Conservation (phyloP, 1,140 invertebrate genomes). For the Heliconius hewitsoni region DNA sequence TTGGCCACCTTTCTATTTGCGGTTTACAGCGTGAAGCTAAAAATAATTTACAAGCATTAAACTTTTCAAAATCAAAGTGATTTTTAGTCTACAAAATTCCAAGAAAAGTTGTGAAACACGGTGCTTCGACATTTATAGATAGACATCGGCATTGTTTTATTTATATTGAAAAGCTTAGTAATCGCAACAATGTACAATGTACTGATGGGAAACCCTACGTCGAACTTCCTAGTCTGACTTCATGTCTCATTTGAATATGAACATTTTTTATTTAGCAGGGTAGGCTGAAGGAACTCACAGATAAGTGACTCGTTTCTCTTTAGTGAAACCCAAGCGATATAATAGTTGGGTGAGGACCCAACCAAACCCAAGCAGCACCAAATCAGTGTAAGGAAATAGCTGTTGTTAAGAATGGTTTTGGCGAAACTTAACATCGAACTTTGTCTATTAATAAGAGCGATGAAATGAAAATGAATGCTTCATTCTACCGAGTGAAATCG, state of each 20-base stretch:
- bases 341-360: too few species aligned
- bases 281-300: too few species aligned
- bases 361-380: too few species aligned
- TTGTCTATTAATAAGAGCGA: too few species aligned
- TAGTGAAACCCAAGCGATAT: too few species aligned
- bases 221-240: conserved; percentile 14
- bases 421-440: not conserved
- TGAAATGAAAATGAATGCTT: too few species aligned
- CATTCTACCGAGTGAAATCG: too few species aligned
- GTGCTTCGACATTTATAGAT: not conserved
- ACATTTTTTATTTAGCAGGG: not conserved
- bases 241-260: not conserved
- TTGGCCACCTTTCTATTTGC: not conserved
- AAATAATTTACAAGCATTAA: not conserved
- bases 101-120: not conserved
- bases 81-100: not conserved
- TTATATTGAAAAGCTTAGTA: conserved; percentile 7
- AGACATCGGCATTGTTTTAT: conserved; percentile 13
- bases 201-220: conserved; percentile 18
- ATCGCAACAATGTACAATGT: conserved; percentile 7
- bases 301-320: not conserved
- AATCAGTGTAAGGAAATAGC: too few species aligned
- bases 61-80: not conserved
- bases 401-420: too few species aligned
- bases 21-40: not conserved